Base-by-base conservation (phyloP, 92 coral and sea anemone species). In the Isaurus tuberculatus region DNA sequence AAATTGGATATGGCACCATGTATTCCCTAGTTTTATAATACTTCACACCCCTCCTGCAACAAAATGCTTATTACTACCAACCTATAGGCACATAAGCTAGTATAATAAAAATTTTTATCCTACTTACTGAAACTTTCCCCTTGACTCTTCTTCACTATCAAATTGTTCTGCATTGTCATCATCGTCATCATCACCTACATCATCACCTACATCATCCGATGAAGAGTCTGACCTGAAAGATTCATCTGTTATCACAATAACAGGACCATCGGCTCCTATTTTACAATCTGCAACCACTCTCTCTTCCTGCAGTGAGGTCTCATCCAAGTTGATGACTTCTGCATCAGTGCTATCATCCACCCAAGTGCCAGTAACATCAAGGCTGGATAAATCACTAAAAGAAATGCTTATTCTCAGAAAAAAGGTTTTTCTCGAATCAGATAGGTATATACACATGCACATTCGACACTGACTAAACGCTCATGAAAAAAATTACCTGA, bases 321-420 rank as follows among this genome's bases (percentile, higher is more conserved):
- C 51, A 71, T 37, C 25, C 77, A 71, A 71, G 30, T 46, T 37
- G 15, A 17, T n/a, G 30, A 8, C 77, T 11, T n/a, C 58, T 10
- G n/a, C 33, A 34, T 34, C 55, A 29, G 51, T 37, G 25, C 77
- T 46, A 11, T 46, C 77, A 5, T 23, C 51, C 28, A 71, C 33
- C 77, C 77, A 71, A 34, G 77, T 37, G 27, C 77, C 77, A 33
- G 77, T 71, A 19, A 71, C 36, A 28, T 71, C 77, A 71, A 71
- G 22, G 19, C 36, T 28, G 31, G 70, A 65, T 28, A 8, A 65
- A 2, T 27, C 37, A 22, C 70, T 65, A 65, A 65, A 65, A 65
- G 22, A 51, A 51, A 51, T 11, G 61, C 22, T 51, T 51, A 51
- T 51, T 51, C 61, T 51, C 61, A 51, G 61, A 51, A 51, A 51